Percentiles rank a stretch among this genome's conserved stretches.
phyloP scores from a whole-genome alignment of 2,888 invertebrate species.

The Meloe dianella region DNA sequence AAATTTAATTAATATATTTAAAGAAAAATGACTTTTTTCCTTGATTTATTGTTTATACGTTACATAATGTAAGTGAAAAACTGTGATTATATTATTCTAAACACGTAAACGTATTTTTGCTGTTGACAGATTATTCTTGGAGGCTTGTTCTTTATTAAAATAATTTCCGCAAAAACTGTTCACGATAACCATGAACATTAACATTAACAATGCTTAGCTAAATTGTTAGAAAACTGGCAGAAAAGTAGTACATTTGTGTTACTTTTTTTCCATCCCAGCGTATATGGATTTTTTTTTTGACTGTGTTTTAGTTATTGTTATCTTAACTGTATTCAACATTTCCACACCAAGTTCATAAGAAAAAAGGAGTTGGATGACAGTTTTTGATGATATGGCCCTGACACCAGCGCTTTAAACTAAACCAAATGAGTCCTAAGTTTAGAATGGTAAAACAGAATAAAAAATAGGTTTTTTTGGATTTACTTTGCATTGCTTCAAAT shows the following conservation, averaged over 20 bases:
- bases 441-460: no score
- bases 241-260: neutral
- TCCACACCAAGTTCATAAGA: neutral
- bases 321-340: neutral
- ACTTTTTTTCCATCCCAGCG: neutral
- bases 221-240: constrained; percentile 13
- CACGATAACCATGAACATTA: constrained; percentile 6
- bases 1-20: neutral
- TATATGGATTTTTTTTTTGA: neutral
- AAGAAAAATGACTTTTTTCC: neutral
- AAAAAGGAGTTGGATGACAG: neutral
- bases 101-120: constrained; percentile 17
- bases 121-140: constrained; percentile 18
- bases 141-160: constrained; percentile 9
- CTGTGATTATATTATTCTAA: constrained; percentile 14
- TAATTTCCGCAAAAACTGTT: constrained; percentile 11
- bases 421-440: neutral
- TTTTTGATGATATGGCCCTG: neutral
- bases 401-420: neutral
- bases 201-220: constrained; percentile 3
- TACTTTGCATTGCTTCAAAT: no score
- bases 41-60: neutral
- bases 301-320: neutral
- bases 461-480: no score
- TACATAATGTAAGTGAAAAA: constrained; percentile 10